Conservation (phyloP, 2,797 vertebrate genomes). For the Tarsius wallacei region DNA sequence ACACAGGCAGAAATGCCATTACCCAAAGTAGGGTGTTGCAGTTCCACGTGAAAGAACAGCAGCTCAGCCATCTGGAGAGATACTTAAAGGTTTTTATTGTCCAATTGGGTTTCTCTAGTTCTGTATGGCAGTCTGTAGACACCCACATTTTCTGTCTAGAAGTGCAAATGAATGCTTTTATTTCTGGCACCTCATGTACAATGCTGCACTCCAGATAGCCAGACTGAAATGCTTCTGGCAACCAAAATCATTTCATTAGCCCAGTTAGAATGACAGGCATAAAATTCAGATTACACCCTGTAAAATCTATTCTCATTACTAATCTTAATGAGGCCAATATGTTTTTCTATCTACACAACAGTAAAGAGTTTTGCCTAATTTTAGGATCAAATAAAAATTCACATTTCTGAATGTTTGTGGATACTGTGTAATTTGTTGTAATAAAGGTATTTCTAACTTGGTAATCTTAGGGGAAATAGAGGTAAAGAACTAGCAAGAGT, state of each 20-base stretch:
- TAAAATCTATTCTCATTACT: slow-evolving; percentile 77
- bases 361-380: slow-evolving; percentile 20
- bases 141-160: slow-evolving; percentile 79
- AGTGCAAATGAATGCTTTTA: slow-evolving; percentile 77
- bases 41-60: slow-evolving; percentile 74
- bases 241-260: slow-evolving; percentile 73
- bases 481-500: neutral
- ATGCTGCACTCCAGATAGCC: slow-evolving; percentile 73
- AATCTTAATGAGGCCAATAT: slow-evolving; percentile 72
- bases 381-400: slow-evolving; percentile 65
- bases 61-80: slow-evolving; percentile 81
- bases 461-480: neutral
- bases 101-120: slow-evolving; percentile 66
- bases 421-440: neutral
- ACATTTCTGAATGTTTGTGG: slow-evolving; percentile 39
- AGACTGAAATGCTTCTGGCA: slow-evolving; percentile 73
- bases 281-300: slow-evolving; percentile 65
- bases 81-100: slow-evolving; percentile 78
- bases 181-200: slow-evolving; percentile 83
- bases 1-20: slow-evolving; percentile 65
- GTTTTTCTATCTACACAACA: slow-evolving; percentile 56
- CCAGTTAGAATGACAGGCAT: slow-evolving; percentile 63
- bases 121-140: slow-evolving; percentile 78
- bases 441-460: neutral
- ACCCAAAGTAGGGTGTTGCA: slow-evolving; percentile 76